A percentile compares a stretch with the other conserved stretches of the same genome.
Evolutionary conservation across 2,888 invertebrate genomes (phyloP).

Genomic region (Tanytarsus gracilentus): DNA sequence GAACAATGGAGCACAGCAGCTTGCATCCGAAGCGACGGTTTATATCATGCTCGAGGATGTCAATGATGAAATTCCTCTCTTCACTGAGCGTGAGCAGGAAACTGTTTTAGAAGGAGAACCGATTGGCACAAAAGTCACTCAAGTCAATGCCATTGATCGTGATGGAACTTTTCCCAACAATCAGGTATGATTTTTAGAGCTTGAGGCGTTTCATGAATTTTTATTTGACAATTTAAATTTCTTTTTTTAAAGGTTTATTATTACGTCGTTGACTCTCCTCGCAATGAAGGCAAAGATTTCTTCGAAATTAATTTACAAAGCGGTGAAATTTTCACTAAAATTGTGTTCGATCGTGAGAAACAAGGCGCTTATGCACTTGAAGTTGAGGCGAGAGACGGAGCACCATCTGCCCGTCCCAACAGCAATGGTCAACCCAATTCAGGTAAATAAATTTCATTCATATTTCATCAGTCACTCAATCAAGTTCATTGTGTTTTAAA

Average conservation of each 20-base stretch:
- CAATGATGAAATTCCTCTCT: conserved; percentile 93
- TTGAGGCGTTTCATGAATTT: too few relatives aligned
- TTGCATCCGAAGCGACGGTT: conserved; percentile 89
- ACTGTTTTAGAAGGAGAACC: conserved; percentile 92
- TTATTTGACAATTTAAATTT: too few relatives aligned
- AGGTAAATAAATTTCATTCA: conserved; percentile 53
- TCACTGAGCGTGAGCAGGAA: conserved; percentile 91
- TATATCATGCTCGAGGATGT: conserved; percentile 91
- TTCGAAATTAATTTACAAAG: conserved; percentile 94
- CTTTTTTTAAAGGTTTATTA: conserved; percentile 85
- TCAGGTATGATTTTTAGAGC: conserved; percentile 56
- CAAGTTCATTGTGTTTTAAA: too few relatives aligned
- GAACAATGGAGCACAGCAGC: conserved; percentile 93
- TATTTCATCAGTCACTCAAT: too few relatives aligned
- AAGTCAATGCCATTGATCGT: conserved; percentile 93
- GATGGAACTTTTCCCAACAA: conserved; percentile 93
- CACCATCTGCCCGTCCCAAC: conserved; percentile 91
- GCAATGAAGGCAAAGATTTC: conserved; percentile 89
- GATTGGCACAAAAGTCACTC: conserved; percentile 88
- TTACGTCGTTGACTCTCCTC: conserved; percentile 81
- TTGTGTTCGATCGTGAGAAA: conserved; percentile 95
- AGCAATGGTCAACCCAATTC: conserved; percentile 91
- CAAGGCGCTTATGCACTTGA: conserved; percentile 95
- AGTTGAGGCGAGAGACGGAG: conserved; percentile 93
- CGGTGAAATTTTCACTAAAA: conserved; percentile 90